These are phyloP conservation scores for Hemicrepidius hirtus DNA, from an alignment of 2,888 invertebrate species.

Conservation along the genomic window DNA sequence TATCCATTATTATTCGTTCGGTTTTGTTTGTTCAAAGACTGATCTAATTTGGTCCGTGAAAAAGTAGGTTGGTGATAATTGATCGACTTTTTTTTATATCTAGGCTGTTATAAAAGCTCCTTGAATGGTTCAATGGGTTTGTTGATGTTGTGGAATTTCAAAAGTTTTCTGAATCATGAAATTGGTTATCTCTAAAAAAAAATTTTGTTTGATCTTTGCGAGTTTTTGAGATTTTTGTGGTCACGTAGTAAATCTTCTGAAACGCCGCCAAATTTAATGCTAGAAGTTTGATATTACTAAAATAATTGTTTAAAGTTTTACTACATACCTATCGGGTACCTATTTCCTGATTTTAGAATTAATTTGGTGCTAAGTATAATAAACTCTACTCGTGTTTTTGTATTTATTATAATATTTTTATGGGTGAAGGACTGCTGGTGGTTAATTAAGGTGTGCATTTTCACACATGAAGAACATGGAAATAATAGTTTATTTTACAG, in stretches of 20 bases:
- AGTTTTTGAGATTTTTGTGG: background rate
- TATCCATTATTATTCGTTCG: conserved; percentile 34
- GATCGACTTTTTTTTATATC: conserved; percentile 23
- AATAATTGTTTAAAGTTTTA: no score
- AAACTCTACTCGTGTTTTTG: no score
- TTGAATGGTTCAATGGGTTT: conserved; percentile 5
- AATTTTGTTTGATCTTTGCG: conserved; percentile 13
- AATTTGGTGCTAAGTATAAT: no score
- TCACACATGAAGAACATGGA: no score
- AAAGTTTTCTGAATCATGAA: conserved; percentile 17
- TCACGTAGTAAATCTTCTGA: background rate
- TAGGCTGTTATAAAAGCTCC: conserved; percentile 1
- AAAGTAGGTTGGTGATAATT: conserved; percentile 10
- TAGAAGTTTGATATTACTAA: no score
- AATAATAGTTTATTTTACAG: no score
- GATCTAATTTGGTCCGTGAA: conserved; percentile 6
- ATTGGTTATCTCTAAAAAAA: background rate
- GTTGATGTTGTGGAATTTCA: conserved; percentile 7
- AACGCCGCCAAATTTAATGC: no score
- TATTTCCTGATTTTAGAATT: no score
- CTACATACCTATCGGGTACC: no score
- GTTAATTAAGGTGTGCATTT: no score
- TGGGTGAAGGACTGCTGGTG: no score
- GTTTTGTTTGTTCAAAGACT: conserved; percentile 7
- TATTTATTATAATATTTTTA: no score